phyloP scores from a whole-genome alignment of 2,113 vertebrate genomes.

The Melanerpes formicivorus region DNA sequence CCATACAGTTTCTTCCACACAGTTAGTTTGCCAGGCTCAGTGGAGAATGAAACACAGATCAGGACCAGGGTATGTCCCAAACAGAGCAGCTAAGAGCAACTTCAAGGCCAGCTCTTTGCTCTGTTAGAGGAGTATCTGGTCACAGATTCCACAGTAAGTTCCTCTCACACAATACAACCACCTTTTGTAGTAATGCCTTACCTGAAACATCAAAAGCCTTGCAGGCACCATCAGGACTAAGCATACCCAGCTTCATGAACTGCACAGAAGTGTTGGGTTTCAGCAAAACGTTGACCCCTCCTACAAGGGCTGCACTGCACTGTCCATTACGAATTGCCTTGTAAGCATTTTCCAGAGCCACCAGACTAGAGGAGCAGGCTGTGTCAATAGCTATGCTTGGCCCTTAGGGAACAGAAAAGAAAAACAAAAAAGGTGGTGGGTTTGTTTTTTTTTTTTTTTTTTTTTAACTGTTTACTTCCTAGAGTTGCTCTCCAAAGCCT shows the following conservation, averaged over 20 bases:
- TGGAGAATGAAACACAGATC: not conserved
- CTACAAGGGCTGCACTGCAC: conserved; percentile 88
- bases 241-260: conserved; percentile 96
- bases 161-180: not conserved
- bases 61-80: not conserved
- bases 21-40: not conserved
- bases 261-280: conserved; percentile 96
- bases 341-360: conserved; percentile 89
- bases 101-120: not conserved
- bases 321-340: conserved; percentile 84
- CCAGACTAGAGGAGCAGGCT: conserved; percentile 93
- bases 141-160: not conserved
- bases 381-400: conserved; percentile 94
- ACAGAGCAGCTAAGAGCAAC: not conserved
- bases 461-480: not conserved
- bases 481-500: not conserved
- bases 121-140: not conserved
- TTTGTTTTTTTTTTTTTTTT: no score
- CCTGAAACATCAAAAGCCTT: conserved; percentile 89
- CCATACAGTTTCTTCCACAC: not conserved
- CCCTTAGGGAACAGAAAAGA: conserved; percentile 71
- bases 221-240: conserved; percentile 90
- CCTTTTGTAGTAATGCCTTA: conserved; percentile 49
- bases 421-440: not conserved
- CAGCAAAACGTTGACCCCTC: conserved; percentile 89